Evolutionary conservation across 92 coral and sea anemone genomes (phyloP), one percentile per base, ranked within the genome.

Genomic region (Meandrina meandrites): DNA sequence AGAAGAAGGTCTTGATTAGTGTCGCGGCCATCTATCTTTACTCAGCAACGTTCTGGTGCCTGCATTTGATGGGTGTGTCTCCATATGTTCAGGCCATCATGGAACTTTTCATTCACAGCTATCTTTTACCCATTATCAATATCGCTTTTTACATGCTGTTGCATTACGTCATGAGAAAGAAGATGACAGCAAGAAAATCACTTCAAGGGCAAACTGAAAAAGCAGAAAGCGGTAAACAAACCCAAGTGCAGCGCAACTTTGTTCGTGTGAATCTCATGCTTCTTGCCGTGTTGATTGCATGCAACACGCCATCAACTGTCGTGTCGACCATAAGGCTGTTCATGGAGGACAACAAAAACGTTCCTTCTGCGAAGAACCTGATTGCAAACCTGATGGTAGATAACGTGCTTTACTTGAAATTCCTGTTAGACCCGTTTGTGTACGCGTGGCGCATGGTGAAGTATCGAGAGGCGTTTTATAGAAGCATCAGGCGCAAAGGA

Each of bases 261-360:
- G 84, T 81, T 17, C 75, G 84, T 1, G 84, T 66, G 22, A 60
- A 81, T 81, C 36, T 60, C 54, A n/a, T 81, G 75, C 56, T 81
- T n/a, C 57, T 81, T 24, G 56, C 37, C 18, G 75, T 81, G 32
- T 8, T 81, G 56, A 40, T 64, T 47, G 45, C 37, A 18, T 81
- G 56, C 64, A n/a, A 50, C 22, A 24, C 24, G 75, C 75, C 84
- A 8, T 4, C 73, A n/a, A n/a, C 56, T 66, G n/a, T 81, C 14
- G 8, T 22, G 35, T 60, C 32, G 75, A 60, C 84, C n/a, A 11
- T 62, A n/a, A 40, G 22, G 4, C 27, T 42, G 18, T 66, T 64
- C 56, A n/a, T 11, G 24, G 75, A 22, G 17, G 15, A 35, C 19
- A 16, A 31, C 27, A 8, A 6, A 12, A 15, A 4, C 11, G 22